Conservation (phyloP, 2,888 invertebrate genomes). For the Ormyrus labotus region DNA sequence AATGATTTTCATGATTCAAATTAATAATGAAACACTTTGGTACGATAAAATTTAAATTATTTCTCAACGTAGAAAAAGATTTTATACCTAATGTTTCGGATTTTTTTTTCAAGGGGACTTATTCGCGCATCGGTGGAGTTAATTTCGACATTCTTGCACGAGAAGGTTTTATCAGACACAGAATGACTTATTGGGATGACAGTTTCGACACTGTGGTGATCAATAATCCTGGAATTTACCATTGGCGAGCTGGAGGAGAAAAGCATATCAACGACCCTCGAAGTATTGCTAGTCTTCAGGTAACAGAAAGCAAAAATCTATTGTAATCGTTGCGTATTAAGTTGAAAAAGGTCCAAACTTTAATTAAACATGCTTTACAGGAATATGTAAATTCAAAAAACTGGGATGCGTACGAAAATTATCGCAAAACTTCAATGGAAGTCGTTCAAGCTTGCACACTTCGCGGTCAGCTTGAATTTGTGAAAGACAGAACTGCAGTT, state of each 20-base stretch:
- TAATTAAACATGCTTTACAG: slow-evolving; percentile 75
- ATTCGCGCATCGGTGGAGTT: slow-evolving; percentile 90
- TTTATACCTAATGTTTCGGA: slow-evolving; percentile 39
- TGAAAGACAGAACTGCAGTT: slow-evolving; percentile 86
- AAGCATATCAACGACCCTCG: slow-evolving; percentile 98
- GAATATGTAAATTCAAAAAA: slow-evolving; percentile 92
- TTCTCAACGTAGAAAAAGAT: neutral
- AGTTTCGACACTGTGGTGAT: slow-evolving; percentile 85
- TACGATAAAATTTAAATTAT: slow-evolving; percentile 2
- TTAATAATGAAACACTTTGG: slow-evolving; percentile 41
- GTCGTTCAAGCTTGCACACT: slow-evolving; percentile 91
- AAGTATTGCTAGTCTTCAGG: slow-evolving; percentile 86
- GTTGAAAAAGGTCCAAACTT: neutral
- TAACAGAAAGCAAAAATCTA: slow-evolving; percentile 63
- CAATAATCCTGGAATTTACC: slow-evolving; percentile 94
- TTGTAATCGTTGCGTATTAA: neutral
- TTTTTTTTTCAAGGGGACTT: slow-evolving; percentile 77
- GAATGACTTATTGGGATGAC: slow-evolving; percentile 83
- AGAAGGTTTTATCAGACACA: slow-evolving; percentile 90
- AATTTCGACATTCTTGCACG: slow-evolving; percentile 91
- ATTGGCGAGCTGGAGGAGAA: slow-evolving; percentile 98
- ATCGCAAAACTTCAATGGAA: slow-evolving; percentile 90
- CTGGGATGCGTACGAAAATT: slow-evolving; percentile 88
- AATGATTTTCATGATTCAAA: slow-evolving; percentile 66
- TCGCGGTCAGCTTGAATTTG: slow-evolving; percentile 94